Evolutionary conservation across 2,797 vertebrate species (phyloP).

Genomic region (Enteromius trimaculatus): DNA sequence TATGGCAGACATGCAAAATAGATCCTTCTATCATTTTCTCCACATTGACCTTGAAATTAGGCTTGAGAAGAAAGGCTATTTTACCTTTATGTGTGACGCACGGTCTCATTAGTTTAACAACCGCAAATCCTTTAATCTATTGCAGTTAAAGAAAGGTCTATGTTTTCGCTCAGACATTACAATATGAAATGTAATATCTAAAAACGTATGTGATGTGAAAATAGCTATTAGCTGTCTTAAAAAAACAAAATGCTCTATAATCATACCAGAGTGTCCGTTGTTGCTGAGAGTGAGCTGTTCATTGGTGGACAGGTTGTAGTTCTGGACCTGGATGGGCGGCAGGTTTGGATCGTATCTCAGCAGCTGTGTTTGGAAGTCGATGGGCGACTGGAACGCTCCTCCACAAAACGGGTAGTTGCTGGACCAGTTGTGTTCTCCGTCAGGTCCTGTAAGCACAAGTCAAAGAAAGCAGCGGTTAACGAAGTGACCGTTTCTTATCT

Average conservation of each 20-base stretch:
- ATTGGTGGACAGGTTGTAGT: conserved; percentile 81
- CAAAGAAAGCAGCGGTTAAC: not conserved
- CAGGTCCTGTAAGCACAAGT: conserved; percentile 74
- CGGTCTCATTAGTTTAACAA: conserved; percentile 29
- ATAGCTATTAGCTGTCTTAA: not conserved
- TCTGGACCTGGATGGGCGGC: conserved; percentile 81
- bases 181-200: conserved; percentile 16
- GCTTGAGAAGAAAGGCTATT: conserved; percentile 51
- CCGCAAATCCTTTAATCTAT: conserved; percentile 39
- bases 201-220: conserved; percentile 2
- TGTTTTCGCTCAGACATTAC: conserved; percentile 14
- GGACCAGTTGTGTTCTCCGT: conserved; percentile 86
- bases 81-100: conserved; percentile 35
- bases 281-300: conserved; percentile 87
- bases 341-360: conserved; percentile 88
- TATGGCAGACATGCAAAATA: conserved; percentile 62
- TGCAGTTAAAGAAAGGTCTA: conserved; percentile 14
- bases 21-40: conserved; percentile 69
- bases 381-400: conserved; percentile 89
- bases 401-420: conserved; percentile 87
- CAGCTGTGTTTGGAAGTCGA: conserved; percentile 85
- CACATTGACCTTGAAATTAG: conserved; percentile 67
- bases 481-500: not conserved
- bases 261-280: conserved; percentile 87
- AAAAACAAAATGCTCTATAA: conserved; percentile 10